Conservation (phyloP, 2,113 vertebrate genomes). For the Oryzias melastigma region DNA sequence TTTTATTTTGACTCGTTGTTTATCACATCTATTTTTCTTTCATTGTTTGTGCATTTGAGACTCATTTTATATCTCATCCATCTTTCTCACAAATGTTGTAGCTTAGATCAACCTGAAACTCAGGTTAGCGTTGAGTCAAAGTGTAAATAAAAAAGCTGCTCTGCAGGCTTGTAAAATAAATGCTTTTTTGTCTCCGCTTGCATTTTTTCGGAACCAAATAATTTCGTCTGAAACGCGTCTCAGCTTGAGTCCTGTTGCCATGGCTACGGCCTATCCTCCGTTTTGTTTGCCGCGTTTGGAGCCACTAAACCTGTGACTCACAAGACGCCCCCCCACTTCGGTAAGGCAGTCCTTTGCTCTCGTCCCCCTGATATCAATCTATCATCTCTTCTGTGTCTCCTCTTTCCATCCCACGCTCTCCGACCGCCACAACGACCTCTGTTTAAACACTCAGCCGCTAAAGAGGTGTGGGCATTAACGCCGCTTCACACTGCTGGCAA, state of each 20-base stretch:
- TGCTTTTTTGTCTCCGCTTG: neutral
- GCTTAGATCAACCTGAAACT: too few relatives aligned
- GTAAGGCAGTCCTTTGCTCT: conserved; percentile 9
- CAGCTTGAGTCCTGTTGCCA: conserved; percentile 47
- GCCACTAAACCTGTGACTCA: conserved; percentile 51
- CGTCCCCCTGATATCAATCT: conserved; percentile 11
- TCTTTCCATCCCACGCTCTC: conserved; percentile 28
- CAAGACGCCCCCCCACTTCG: neutral
- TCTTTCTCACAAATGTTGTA: too few relatives aligned
- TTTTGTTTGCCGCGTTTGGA: conserved; percentile 55
- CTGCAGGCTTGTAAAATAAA: neutral
- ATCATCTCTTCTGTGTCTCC: neutral
- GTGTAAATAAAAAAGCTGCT: too few relatives aligned
- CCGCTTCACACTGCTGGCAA: conserved; percentile 16
- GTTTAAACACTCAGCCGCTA: conserved; percentile 35
- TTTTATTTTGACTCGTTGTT: too few relatives aligned
- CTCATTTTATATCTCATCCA: too few relatives aligned
- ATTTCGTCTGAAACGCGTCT: conserved; percentile 24
- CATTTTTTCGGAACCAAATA: conserved; percentile 1
- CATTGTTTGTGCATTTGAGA: too few relatives aligned
- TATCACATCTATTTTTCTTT: too few relatives aligned
- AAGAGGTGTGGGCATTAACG: conserved; percentile 36
- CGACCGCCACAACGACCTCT: conserved; percentile 6
- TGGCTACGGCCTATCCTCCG: conserved; percentile 49
- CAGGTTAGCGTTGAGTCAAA: too few relatives aligned